Base-by-base conservation (phyloP, 1,140 invertebrate genomes). In the Melipona quadrifasciata region DNA sequence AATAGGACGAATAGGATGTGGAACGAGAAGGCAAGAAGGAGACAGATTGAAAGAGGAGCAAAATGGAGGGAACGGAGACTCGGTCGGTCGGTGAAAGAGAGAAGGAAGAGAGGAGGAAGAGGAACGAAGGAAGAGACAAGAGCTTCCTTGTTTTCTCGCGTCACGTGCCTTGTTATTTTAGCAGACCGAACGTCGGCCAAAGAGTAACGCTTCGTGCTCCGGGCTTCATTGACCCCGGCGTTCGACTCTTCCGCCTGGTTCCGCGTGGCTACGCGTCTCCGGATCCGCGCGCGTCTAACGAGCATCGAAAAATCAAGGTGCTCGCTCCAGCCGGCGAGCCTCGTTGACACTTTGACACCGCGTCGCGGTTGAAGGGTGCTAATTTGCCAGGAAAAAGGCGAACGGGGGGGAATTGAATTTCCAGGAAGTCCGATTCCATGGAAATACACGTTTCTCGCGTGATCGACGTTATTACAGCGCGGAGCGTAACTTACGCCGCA, bases 141-240 rank as follows among this genome's bases (percentile, higher is more conserved):
- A 88, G 90, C 80, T 90, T 90, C 86, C 91, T 92, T 89, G 92
- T 92, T 93, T 82, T 92, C 91, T 91, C 91, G 85, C 87, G 67
- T 90, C 88, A 88, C 86, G 87, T 89, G 84, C 79, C 76, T 89
- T 88, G 87, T 88, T 89, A 89, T 86, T 89, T 89, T 82, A 88
- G 78, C 82, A 74, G 39, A 21, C 73, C 81, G 72, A 87, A 71
- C 85, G 39, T 39, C 78, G 51, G 47, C 68, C 64, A 58, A 88
- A 90, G 74, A 77, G 89, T 86, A 91, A 84, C 85, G 78, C 65
- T 79, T 67, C 82, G 83, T 77, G 77, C 77, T 73, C 61, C 78
- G 39, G 79, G 86, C 86, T 87, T 87, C 86, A 76, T 89, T 88
- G 86, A 83, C 87, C 80, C 84, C 68, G 67, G 80, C 80, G n/a